A percentile compares a stretch with the other conserved stretches of the same genome.
These are phyloP conservation scores for Dynastes tityus DNA, from an alignment of 2,888 invertebrate species.

Conservation along the genomic window DNA sequence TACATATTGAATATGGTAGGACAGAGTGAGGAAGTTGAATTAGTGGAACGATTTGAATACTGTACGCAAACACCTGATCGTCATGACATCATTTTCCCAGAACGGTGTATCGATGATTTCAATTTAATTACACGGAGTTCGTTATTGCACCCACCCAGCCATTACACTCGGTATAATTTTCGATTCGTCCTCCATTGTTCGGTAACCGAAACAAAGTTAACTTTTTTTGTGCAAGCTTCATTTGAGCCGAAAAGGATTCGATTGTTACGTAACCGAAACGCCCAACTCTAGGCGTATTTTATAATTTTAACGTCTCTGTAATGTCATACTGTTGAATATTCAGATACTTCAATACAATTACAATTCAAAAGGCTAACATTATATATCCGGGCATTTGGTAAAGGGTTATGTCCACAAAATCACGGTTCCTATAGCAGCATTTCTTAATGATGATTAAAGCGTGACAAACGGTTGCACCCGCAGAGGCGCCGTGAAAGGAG, in stretches of 20 bases:
- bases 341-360: no score
- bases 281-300: constrained; percentile 23
- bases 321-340: no score
- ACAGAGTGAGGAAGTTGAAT: not conserved
- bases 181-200: constrained; percentile 28
- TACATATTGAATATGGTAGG: not conserved
- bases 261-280: constrained; percentile 19
- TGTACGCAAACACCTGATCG: constrained; percentile 27
- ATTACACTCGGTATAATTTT: constrained; percentile 36
- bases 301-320: no score
- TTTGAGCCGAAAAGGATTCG: constrained; percentile 12
- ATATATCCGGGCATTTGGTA: no score
- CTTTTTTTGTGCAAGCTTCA: not conserved
- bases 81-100: constrained; percentile 38
- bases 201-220: constrained; percentile 4
- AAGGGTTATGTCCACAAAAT: no score
- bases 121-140: constrained; percentile 38
- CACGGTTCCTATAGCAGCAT: no score
- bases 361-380: no score
- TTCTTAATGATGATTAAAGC: no score
- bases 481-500: no score
- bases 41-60: not conserved
- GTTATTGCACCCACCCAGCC: constrained; percentile 39
- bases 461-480: no score
- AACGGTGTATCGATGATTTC: constrained; percentile 30